Base-by-base conservation (phyloP, 2,797 vertebrate genomes). In the Platyrinchus mystaceus region DNA sequence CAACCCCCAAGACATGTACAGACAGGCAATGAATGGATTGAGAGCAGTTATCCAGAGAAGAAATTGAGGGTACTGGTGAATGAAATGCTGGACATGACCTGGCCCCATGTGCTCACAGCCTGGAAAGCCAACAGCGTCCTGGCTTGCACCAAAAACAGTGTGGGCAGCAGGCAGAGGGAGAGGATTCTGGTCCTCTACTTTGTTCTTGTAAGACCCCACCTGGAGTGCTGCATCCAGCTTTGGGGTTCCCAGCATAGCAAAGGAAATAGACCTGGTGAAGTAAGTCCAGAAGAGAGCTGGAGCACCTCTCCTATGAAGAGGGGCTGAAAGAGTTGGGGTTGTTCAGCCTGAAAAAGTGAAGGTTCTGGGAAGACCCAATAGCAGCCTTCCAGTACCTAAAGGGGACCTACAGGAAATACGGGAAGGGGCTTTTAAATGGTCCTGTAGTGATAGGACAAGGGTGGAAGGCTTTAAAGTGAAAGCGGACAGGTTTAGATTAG, bases 381-480 rank as follows among this genome's bases (percentile, higher is more conserved):
- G 43, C 1, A 2, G 17, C 14, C 15, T 53, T 69, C 39, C 50
- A 43, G 12, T 8, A 49, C 13, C 26, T 30, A 34, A 82, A 71
- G 1, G 1, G 8, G 12, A 13, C 1, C 23, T 64, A 27, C 2
- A 85, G 46, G 10, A 90, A 46, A 17, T 24, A 27, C 0, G 1
- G 10, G n/a, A 24, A 64, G 5, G 15, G 10, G 28, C 17, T 26
- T 67, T 68, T 9, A 59, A 16, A 12, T 50, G 21, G 16, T 4
- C 2, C 43, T 47, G 26, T 12, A 20, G 44, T 8, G 2, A 50
- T 1, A 68, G 37, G 6, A 67, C 14, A 50, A 68, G 5, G 2
- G 2, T 10, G 6, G 52, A 66, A 34, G 7, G 26, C 27, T 69
- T 69, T 22, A 41, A 89, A 60, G 3, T 28, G 32, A 60, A 87